phyloP scores from a whole-genome alignment of 2,797 vertebrate genomes.

The Neomorphus geoffroyi region DNA sequence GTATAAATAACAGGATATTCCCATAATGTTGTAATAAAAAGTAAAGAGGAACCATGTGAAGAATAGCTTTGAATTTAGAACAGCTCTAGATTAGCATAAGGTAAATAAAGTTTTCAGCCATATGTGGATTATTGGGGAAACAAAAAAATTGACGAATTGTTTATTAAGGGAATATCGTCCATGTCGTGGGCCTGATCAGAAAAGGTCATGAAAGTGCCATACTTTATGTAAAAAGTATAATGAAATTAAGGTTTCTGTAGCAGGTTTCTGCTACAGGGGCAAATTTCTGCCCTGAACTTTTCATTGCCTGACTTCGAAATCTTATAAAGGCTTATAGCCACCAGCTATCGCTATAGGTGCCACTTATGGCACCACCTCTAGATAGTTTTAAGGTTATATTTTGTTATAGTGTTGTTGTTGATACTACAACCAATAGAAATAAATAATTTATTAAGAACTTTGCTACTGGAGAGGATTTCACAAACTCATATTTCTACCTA shows the following conservation, averaged over 20 bases:
- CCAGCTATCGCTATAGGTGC: no score
- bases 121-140: not conserved
- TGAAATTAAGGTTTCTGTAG: no score
- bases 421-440: not conserved
- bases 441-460: not conserved
- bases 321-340: not conserved
- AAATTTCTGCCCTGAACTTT: not conserved
- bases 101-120: not conserved
- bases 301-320: not conserved
- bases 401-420: not conserved
- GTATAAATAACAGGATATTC: not conserved
- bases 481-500: not conserved
- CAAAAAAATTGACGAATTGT: not conserved
- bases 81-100: not conserved
- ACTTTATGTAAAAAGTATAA: no score
- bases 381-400: not conserved
- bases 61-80: not conserved
- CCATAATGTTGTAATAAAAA: not conserved
- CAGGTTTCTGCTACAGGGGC: not conserved
- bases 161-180: not conserved
- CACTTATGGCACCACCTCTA: not conserved
- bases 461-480: not conserved
- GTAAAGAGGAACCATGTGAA: not conserved
- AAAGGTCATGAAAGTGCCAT: not conserved
- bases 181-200: not conserved